Evolutionary conservation across 2,113 vertebrate species (phyloP), one percentile per base, ranked within the genome.

Genomic region (Myiopsitta monachus): DNA sequence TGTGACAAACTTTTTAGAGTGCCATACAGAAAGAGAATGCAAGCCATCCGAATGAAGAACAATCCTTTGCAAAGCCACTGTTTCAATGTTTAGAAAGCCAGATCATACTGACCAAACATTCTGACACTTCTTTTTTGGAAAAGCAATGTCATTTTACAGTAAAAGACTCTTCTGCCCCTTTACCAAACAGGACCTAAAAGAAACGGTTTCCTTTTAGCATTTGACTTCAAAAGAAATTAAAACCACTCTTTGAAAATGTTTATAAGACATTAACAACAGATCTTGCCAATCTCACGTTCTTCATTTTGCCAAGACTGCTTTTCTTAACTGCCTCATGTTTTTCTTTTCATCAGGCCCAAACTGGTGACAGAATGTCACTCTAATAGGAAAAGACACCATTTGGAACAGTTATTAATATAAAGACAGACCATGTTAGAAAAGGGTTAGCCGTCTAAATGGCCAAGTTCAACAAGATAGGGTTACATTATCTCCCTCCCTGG

Each of bases 261-360:
- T 97, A 44, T 97, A 95, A 96, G 92, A 94, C 92, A 95, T 80
- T 96, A 96, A 95, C 92, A 95, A 93, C 79, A 82, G 72, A 87
- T 96, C 62, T 90, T 97, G 93, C 86, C 80, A 90, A 91, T 82
- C 95, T 41, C 69, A 57, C 27, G 14, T 83, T 91, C 26, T 52
- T 39, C 24, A 57, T 92, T 88, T 91, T 96, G 85, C 90, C 97
- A 97, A 92, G 91, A 90, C 43, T 11, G 39, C 51, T 95, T 97
- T 95, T 82, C 86, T 89, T 92, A 9, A 3, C 31, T 84, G 44
- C 70, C 85, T 94, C 49, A 17, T 11, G 2, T 59, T 67, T 39
- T 59, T 62, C 88, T 88, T 87, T 93, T 92, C 41, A 83, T 83
- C 66, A 41, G 76, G 64, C 19, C 59, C 73, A 92, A 95, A 95